Base-by-base conservation (phyloP, 2,797 vertebrate species). In the Lemur catta region DNA sequence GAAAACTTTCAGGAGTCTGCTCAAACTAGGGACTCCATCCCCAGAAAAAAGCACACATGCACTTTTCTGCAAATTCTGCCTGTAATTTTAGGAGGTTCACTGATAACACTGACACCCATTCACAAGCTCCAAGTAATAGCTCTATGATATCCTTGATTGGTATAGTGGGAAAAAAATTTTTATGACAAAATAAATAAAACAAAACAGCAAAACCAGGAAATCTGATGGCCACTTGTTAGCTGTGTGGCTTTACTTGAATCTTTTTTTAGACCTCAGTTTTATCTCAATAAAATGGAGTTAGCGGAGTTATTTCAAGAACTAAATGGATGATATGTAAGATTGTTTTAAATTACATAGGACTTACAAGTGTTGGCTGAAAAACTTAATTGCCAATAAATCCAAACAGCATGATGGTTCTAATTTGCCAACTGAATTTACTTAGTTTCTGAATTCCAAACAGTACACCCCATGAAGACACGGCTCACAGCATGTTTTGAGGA, bases 321-420 rank as follows among this genome's bases (percentile, higher is more conserved):
- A 87, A 84, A 20, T 88, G n/a, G 18, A 35, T 84, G 3, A 33
- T 30, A 22, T 15, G 0, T 55, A 86, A 65, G 65, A 87, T 18
- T 72, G 24, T 93, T 87, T 87, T 38, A 65, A 87, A 94, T 84
- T 48, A 61, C 18, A 67, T 3, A 90, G 91, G 38, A 43, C 41
- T 89, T 67, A 52, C 30, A 65, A 87, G 84, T 46, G 15, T 84
- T 92, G 94, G 52, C 48, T 94, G 82, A 81, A 91, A 84, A 92
- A 76, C 43, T 4, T 41, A 84, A 65, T 81, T 71, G 26, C 50
- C 55, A 61, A 10, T 89, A 80, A 86, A 94, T 67, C 79, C 55
- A 85, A 97, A 78, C 43, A 57, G 38, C 61, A n/a, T 41, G 14
- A 76, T 43, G 43, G 38, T 50, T 72, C 41, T 78, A 38, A 63